These are phyloP conservation scores for Drosophila trapezifrons DNA, from an alignment of 1,140 invertebrate species.

Conservation along the genomic window DNA sequence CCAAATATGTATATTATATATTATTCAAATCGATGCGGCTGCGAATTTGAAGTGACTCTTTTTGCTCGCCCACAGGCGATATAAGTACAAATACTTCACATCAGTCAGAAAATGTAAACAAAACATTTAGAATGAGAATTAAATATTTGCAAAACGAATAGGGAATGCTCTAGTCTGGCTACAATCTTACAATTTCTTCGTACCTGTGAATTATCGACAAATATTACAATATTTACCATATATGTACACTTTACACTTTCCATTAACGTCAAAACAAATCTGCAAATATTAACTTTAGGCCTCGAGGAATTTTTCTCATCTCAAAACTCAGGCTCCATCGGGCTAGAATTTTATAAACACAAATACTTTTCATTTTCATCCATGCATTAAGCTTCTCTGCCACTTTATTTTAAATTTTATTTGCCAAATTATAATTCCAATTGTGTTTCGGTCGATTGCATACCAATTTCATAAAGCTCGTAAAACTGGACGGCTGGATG, in stretches of 20 bases:
- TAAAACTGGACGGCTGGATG: constrained; percentile 23
- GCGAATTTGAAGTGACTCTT: constrained; percentile 63
- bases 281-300: constrained; percentile 4
- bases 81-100: constrained; percentile 22
- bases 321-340: background rate
- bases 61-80: constrained; percentile 40
- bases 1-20: constrained; percentile 40
- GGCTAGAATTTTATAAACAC: background rate
- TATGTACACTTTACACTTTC: background rate
- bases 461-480: constrained; percentile 53
- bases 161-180: constrained; percentile 17
- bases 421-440: constrained; percentile 70
- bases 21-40: constrained; percentile 48
- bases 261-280: background rate
- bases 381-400: background rate
- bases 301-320: background rate
- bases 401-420: constrained; percentile 39
- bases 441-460: constrained; percentile 41
- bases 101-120: constrained; percentile 37
- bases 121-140: constrained; percentile 6
- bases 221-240: background rate
- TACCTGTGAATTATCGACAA: too few species aligned
- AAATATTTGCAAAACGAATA: constrained; percentile 1
- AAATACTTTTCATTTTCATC: constrained; percentile 18
- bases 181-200: too few species aligned